Base-by-base conservation (phyloP, 2,888 invertebrate species). In the Acronicta aceris region DNA sequence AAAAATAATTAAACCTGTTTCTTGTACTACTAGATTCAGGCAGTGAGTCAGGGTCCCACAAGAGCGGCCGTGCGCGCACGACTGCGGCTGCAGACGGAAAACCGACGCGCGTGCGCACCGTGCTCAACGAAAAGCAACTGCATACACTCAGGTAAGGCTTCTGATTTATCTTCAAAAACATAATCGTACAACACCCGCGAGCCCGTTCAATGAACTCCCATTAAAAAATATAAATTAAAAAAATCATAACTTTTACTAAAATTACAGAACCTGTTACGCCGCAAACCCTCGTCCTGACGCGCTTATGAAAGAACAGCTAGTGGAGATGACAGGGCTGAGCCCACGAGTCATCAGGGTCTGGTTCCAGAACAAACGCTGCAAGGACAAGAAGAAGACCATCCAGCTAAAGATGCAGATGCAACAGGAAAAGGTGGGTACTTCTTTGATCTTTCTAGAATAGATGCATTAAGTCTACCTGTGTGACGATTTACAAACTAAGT, bases 351-450 rank as follows among this genome's bases (percentile, higher is more conserved):
- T 99, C 89, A 96, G 99, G 85, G 99, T 99, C 62, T 99, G 99
- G 99, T 99, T 99, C 95, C 99, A 99, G 93, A 99, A 99, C 93
- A 99, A 99, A 90, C 95, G 99, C 72, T 99, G 99, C 95, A 99
- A 99, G 93, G 99, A 99, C 95, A 99, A 99, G 95, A 99, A 99
- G 95, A 97, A 98, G 90, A 99, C 98, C 56, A 97, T 99, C 52
- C 97, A 99, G 83, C 97, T 99, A 96, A 99, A 99, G 91, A 98
- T 99, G 95, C 98, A 99, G 91, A 98, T 99, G 96, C 98, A 99
- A 85, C 99, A 99, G 89, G 99, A 99, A 92, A 98, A 98, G 98
- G 99, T 98, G 96, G 92, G 92, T 82, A 81, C 76, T 77, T 38
- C 42, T 27, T 62, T 17, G 47, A 43, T 47, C 0, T 27, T 33